Conservation (phyloP, 2,113 vertebrate genomes). For the Chrysemys picta region DNA sequence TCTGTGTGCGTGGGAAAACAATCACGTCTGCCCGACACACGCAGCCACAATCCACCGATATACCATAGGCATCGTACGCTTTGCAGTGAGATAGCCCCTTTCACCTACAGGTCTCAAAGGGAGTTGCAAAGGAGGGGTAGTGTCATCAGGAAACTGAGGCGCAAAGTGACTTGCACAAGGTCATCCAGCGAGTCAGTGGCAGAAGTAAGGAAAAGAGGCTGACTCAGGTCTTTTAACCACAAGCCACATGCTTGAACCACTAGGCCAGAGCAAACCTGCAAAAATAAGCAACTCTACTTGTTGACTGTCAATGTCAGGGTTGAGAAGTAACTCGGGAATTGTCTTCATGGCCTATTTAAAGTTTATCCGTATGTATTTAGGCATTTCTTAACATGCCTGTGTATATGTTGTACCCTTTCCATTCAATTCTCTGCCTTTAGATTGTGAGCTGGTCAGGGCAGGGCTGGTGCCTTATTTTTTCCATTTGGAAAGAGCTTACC, state of each 20-base stretch:
- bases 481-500: rapidly evolving
- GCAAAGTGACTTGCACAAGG: not conserved
- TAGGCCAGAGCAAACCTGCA: not conserved
- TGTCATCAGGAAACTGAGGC: slow-evolving; percentile 39
- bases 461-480: not conserved
- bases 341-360: not conserved
- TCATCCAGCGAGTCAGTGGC: not conserved
- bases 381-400: not conserved
- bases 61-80: not conserved
- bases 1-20: not conserved
- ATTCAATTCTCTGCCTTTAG: not conserved
- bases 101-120: not conserved
- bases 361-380: not conserved
- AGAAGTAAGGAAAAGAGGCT: rapidly evolving
- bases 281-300: rapidly evolving
- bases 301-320: not conserved
- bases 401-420: not conserved
- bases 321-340: not conserved
- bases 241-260: rapidly evolving
- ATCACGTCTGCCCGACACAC: rapidly evolving
- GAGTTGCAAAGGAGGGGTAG: not conserved
- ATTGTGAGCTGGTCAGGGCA: not conserved
- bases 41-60: rapidly evolving
- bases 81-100: not conserved
- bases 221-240: rapidly evolving